Evolutionary conservation across 2,797 vertebrate species (phyloP), one percentile per base, ranked within the genome.

Genomic region (Oreochromis mossambicus): DNA sequence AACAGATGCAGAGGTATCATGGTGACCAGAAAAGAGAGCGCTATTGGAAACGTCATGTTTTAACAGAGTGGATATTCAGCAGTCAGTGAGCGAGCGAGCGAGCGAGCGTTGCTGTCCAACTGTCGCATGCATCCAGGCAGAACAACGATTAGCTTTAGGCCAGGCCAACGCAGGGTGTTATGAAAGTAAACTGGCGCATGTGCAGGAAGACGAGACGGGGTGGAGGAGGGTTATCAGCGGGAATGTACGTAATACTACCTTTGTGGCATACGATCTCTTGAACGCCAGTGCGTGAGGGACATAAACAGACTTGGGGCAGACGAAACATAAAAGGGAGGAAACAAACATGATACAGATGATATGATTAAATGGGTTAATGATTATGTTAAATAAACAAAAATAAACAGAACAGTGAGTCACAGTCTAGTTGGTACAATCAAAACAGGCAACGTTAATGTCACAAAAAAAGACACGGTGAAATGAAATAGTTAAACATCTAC

Each of bases 251-350:
- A 94, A 98, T 97, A 97, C 98, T 99, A 99, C 98, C 98, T 99
- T 99, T 93, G 97, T 96, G 96, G 97, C 96, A 78, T 97, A 98
- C 86, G 97, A 97, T 96, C 98, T 99, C 97, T 98, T 98, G 98
- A 99, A 98, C 95, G 98, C 98, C 98, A 99, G 96, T 95, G 98
- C 97, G 90, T 98, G 98, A 96, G 98, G 98, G 92, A 99, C 97
- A 97, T 98, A 98, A 96, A 99, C 95, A 97, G 96, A 98, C 99
- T 99, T 98, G 96, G 91, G 79, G 78, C 76, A 93, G 89, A 96
- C 87, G 96, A 94, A 96, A 94, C 91, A 95, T 83, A 92, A 93
- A 88, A 85, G 87, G 85, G 88, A 90, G 89, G 89, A 94, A 95
- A 95, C 76, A 95, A 95, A 97, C 88, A 97, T 93, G 96, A 96